These are phyloP conservation scores for Chelon labrosus DNA, from an alignment of 2,797 vertebrate species.

Conservation along the genomic window DNA sequence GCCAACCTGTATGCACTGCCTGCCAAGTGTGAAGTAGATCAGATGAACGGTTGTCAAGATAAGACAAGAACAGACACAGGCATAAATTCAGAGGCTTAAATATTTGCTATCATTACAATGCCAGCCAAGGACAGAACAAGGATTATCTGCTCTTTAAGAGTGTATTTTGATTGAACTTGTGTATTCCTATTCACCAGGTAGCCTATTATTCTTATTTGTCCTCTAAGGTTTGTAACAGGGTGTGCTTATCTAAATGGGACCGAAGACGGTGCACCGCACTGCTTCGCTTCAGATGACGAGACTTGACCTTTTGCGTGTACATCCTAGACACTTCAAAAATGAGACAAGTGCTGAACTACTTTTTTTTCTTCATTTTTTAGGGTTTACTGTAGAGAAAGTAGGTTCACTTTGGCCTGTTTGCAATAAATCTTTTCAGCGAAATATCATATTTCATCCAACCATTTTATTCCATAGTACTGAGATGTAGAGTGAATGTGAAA, in stretches of 20 bases:
- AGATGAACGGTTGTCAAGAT: no score
- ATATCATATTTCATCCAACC: neutral
- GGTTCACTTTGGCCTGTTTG: neutral
- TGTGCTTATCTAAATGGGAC: no score
- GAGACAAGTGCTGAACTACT: neutral
- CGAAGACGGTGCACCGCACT: neutral
- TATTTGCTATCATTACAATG: constrained; percentile 10
- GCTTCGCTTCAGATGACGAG: neutral
- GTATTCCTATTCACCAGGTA: neutral
- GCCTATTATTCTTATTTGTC: neutral
- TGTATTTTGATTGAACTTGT: no score
- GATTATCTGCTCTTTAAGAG: constrained; percentile 12
- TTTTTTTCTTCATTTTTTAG: neutral
- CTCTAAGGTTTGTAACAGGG: neutral
- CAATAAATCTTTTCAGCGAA: neutral
- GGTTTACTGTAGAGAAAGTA: neutral
- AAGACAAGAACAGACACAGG: no score
- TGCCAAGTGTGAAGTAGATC: no score
- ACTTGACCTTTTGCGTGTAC: neutral
- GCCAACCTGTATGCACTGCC: no score
- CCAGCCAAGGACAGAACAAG: neutral
- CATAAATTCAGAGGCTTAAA: no score
- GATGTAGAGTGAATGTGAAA: no score
- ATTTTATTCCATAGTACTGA: no score
- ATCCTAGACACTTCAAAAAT: neutral